Conservation (phyloP, 2,113 vertebrate genomes). For the Pygoscelis adeliae region DNA sequence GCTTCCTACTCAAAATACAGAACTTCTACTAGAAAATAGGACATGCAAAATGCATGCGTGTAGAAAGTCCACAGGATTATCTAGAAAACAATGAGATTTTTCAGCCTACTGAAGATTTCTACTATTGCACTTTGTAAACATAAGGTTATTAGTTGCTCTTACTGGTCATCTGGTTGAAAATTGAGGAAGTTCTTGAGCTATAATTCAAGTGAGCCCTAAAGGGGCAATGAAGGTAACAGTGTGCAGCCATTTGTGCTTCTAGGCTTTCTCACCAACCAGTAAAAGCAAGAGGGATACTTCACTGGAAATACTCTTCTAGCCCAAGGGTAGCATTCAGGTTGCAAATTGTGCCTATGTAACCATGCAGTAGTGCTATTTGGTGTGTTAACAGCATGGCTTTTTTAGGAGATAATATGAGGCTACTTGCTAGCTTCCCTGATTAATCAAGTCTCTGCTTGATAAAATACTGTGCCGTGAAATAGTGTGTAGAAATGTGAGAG, state of each 20-base stretch:
- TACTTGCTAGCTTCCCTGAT: neutral
- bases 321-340: neutral
- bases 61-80: neutral
- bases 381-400: neutral
- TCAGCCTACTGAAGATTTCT: neutral
- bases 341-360: slow-evolving; percentile 22
- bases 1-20: neutral
- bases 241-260: slow-evolving; percentile 49
- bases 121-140: neutral
- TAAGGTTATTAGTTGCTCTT: neutral
- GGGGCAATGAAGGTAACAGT: slow-evolving; percentile 8
- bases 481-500: neutral
- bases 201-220: neutral
- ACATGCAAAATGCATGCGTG: neutral
- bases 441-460: neutral
- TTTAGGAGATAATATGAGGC: neutral
- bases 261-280: neutral
- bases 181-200: neutral
- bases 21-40: neutral
- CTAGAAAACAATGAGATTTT: neutral
- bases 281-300: neutral
- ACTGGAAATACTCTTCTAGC: neutral
- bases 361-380: neutral
- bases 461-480: neutral
- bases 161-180: neutral